These are phyloP conservation scores for Channa maculata DNA, from an alignment of 2,113 vertebrate genomes.

Conservation along the genomic window DNA sequence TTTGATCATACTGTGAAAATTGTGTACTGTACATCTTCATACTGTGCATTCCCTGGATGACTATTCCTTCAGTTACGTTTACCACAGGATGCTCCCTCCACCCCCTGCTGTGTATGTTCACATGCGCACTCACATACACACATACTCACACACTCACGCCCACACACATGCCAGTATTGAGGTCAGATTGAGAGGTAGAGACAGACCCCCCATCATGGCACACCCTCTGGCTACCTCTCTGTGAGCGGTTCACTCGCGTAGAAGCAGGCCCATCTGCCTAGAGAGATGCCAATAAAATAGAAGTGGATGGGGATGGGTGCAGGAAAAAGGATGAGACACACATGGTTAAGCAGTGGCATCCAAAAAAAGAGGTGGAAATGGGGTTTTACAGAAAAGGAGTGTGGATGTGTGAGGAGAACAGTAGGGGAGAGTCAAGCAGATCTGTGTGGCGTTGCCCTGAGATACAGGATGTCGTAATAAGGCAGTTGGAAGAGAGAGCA, in stretches of 20 bases:
- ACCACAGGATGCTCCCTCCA: constrained; percentile 50
- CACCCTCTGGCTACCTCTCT: constrained; percentile 70
- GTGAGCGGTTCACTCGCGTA: constrained; percentile 71
- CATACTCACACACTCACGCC: background rate
- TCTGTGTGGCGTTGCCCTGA: constrained; percentile 81
- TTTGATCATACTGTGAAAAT: background rate
- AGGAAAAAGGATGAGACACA: constrained; percentile 7
- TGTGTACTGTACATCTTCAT: background rate
- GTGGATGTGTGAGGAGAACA: constrained; percentile 42
- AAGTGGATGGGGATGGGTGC: constrained; percentile 14
- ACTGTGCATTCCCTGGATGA: background rate
- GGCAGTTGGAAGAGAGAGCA: constrained; percentile 65
- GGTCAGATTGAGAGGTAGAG: constrained; percentile 70
- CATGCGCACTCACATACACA: background rate
- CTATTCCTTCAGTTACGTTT: constrained; percentile 39
- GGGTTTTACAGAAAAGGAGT: constrained; percentile 48
- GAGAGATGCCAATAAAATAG: constrained; percentile 53
- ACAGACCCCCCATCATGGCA: constrained; percentile 61
- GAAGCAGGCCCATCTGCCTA: constrained; percentile 74
- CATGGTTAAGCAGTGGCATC: constrained; percentile 3
- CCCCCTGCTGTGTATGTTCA: constrained; percentile 41
- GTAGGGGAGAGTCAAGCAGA: constrained; percentile 25
- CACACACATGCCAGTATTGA: constrained; percentile 59
- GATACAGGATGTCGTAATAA: constrained; percentile 85
- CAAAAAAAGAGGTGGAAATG: constrained; percentile 53